Evolutionary conservation across 2,797 vertebrate species (phyloP), one percentile per base, ranked within the genome.

Genomic region (Xiphophorus birchmanni): DNA sequence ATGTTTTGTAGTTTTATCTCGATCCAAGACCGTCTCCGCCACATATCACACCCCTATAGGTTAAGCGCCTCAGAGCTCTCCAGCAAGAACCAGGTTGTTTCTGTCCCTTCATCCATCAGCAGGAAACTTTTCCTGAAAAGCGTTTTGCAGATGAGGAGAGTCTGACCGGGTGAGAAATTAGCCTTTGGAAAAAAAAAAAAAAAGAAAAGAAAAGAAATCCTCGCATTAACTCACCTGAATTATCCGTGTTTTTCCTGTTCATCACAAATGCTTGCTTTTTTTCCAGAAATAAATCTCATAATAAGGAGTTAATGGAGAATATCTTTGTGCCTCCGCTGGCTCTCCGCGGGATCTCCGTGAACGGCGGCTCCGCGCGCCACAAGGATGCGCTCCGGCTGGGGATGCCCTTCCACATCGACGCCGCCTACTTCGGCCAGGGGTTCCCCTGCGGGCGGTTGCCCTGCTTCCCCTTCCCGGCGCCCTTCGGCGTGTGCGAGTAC

Each of bases 341-440:
- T 47, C 82, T 90, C 40, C 94, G 87, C 75, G 83, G 93, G 42
- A 42, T 92, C 80, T 87, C 95, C 56, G 47, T 93, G 87, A 89
- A 93, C 21, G 88, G 84, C 75, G 88, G 91, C 29, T 63, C 54
- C 4, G 76, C 94, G 15, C 82, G 93, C 13, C 90, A 91, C 82
- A 83, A 84, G 79, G 96, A 97, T 29, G 90, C 94, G n/a, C 91
- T 92, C 2, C 81, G 85, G 0, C 74, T 94, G 1, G 88, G 93
- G 10, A 78, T 96, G 77, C 91, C 96, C 1, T 89, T 95, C 88
- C 96, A 88, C 29, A 80, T 96, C 23, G 95, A 96, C 37, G 75
- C 94, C 0, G 84, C 93, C 2, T 94, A 95, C 85, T 90, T 96
- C 42, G 94, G 97, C 74, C 94, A 86, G 12, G 85, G 71, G 69